A percentile compares a stretch with the other conserved stretches of the same genome.
phyloP scores from a whole-genome alignment of 2,113 vertebrate genomes.

The Microcebus lehilahytsara region DNA sequence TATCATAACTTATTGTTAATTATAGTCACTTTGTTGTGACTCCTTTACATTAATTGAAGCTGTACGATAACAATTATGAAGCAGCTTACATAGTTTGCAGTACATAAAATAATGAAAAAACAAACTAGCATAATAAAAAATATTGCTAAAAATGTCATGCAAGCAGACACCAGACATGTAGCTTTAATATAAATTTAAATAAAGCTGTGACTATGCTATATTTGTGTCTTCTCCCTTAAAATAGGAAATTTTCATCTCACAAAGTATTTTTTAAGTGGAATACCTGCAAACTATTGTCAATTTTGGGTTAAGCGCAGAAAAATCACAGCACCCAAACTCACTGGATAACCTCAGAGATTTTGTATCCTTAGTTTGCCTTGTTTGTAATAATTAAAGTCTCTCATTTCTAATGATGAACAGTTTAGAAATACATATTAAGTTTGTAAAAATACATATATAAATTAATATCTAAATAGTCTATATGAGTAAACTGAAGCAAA shows the following conservation, averaged over 20 bases:
- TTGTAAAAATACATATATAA: not conserved
- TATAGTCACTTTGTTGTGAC: not conserved
- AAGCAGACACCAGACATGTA: not conserved
- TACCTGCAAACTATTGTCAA: conserved; percentile 1
- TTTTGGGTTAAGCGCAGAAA: conserved; percentile 61
- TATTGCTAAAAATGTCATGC: conserved; percentile 37
- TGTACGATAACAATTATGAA: not conserved
- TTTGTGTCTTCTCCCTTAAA: conserved; percentile 37
- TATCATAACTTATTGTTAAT: too few relatives aligned
- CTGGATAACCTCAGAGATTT: conserved; percentile 50
- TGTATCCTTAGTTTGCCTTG: conserved; percentile 57
- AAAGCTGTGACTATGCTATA: conserved; percentile 15
- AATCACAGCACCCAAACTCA: conserved; percentile 49
- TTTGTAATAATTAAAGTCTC: conserved; percentile 52
- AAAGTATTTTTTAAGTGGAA: not conserved
- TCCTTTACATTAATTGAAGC: conserved; percentile 37
- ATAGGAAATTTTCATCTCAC: not conserved
- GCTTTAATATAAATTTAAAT: conserved; percentile 36
- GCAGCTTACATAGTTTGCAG: conserved; percentile 6
- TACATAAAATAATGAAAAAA: not conserved
- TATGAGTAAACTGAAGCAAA: conserved; percentile 50
- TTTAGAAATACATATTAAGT: conserved; percentile 62
- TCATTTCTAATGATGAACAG: conserved; percentile 67
- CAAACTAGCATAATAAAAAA: not conserved
- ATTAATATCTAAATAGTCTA: conserved; percentile 47